Percentiles rank a stretch among this genome's conserved stretches.
Evolutionary conservation across 2,113 vertebrate species (phyloP).

Genomic region (Microcebus griseorufus): DNA sequence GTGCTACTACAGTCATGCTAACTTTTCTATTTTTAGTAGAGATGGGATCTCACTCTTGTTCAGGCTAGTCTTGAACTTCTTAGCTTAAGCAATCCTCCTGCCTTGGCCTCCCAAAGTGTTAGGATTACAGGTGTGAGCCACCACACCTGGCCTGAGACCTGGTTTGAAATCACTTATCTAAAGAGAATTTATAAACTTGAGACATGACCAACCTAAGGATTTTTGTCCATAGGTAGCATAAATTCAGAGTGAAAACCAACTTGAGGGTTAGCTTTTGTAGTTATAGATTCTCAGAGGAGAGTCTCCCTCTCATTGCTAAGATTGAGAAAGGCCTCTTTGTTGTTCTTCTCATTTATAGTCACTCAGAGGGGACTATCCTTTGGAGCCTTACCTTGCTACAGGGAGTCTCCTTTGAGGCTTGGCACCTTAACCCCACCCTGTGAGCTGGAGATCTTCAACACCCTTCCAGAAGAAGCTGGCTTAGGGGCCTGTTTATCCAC

Average conservation of each 20-base stretch:
- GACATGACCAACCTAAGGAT: neutral
- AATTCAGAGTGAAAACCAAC: neutral
- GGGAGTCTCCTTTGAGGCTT: neutral
- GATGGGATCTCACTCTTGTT: no score
- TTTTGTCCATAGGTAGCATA: neutral
- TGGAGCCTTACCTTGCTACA: neutral
- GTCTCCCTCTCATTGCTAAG: no score
- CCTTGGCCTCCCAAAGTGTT: no score
- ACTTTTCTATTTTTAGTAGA: no score
- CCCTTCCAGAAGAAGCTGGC: neutral
- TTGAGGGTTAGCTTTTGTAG: neutral
- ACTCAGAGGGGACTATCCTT: neutral
- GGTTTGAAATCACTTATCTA: neutral
- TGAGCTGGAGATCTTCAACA: neutral
- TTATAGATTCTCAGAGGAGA: neutral
- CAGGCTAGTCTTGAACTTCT: no score
- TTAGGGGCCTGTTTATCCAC: neutral
- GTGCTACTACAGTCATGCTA: no score
- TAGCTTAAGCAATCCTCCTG: no score
- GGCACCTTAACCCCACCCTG: accelerated
- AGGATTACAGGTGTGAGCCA: no score
- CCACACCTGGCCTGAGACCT: neutral
- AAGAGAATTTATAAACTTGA: neutral
- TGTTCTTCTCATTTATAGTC: neutral
- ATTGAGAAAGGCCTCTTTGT: neutral